These are phyloP conservation scores for Ostrea edulis DNA, from an alignment of 1,140 invertebrate species.

Conservation along the genomic window DNA sequence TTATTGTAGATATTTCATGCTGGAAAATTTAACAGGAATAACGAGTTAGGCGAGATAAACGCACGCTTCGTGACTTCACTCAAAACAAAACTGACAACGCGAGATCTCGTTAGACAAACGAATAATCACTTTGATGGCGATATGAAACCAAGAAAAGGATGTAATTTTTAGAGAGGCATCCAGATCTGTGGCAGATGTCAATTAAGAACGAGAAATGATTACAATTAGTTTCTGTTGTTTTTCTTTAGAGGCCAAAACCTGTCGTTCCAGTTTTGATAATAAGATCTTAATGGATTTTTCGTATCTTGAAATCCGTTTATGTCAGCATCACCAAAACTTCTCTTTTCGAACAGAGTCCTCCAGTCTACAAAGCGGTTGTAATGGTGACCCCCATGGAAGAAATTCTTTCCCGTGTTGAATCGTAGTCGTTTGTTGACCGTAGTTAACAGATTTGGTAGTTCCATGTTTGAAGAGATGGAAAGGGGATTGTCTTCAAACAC, in stretches of 20 bases:
- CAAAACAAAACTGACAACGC: background rate
- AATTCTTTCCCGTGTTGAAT: background rate
- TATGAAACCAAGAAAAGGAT: background rate
- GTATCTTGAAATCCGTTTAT: background rate
- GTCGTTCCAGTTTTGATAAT: slow-evolving; percentile 17
- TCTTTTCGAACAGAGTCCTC: slow-evolving; percentile 22
- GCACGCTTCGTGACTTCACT: background rate
- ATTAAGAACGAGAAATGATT: background rate
- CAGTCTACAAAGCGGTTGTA: background rate
- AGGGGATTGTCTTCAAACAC: background rate
- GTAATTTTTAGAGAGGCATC: background rate
- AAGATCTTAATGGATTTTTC: background rate
- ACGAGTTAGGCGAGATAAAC: background rate
- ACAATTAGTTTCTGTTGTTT: background rate
- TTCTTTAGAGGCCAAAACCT: background rate
- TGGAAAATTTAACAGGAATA: background rate
- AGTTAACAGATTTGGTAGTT: background rate
- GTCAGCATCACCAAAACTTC: background rate
- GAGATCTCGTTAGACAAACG: background rate
- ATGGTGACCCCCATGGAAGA: background rate
- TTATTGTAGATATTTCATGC: too few species aligned
- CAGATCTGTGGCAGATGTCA: background rate
- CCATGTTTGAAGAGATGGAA: background rate
- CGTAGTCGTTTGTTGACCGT: background rate
- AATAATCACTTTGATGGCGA: background rate